phyloP scores from a whole-genome alignment of 2,113 vertebrate genomes.

The Mobula hypostoma region DNA sequence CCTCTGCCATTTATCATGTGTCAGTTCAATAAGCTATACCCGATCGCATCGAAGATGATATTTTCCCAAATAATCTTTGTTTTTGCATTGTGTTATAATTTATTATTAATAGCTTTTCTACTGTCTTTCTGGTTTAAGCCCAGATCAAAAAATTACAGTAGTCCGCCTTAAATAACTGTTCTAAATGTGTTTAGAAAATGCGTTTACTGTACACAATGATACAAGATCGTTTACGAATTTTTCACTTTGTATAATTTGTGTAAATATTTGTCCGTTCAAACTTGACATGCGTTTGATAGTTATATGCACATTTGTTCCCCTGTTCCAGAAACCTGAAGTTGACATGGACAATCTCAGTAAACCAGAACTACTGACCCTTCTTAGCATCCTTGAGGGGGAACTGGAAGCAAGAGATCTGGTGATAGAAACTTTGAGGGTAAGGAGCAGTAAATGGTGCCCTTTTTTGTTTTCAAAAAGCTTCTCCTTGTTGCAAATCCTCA shows the following conservation, averaged over 20 bases:
- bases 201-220: neutral
- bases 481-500: neutral
- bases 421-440: conserved; percentile 90
- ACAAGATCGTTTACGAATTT: neutral
- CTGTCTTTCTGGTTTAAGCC: neutral
- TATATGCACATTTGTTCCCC: conserved; percentile 29
- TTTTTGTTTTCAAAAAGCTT: neutral
- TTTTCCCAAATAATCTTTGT: neutral
- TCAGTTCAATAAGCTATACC: neutral
- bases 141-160: neutral
- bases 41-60: neutral
- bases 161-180: neutral
- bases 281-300: neutral
- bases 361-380: conserved; percentile 80
- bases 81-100: neutral
- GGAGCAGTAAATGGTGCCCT: conserved; percentile 44
- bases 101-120: neutral
- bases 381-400: conserved; percentile 95
- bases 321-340: conserved; percentile 84
- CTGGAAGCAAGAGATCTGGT: conserved; percentile 92
- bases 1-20: neutral
- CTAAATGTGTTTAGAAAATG: neutral
- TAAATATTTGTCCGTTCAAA: neutral
- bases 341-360: conserved; percentile 95
- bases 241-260: neutral